Conservation (phyloP, 2,797 vertebrate species). For the Erethizon dorsatum region DNA sequence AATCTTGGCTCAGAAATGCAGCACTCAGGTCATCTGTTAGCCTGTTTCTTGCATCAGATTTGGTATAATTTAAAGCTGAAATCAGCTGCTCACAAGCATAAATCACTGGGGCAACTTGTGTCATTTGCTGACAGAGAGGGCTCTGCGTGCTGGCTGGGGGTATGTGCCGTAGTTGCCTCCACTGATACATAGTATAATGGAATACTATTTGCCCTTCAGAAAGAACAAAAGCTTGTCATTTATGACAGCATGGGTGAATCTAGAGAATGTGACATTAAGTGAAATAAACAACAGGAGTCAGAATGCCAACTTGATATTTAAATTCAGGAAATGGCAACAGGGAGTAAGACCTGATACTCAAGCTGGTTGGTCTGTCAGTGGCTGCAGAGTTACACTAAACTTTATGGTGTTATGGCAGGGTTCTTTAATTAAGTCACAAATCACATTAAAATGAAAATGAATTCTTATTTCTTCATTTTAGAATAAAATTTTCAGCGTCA, state of each 20-base stretch:
- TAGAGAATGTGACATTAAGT: background rate
- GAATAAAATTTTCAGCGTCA: slow-evolving; percentile 32
- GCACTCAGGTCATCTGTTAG: background rate
- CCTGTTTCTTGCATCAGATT: background rate
- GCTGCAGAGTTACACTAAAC: no score
- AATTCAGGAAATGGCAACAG: accelerated
- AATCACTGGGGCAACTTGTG: background rate
- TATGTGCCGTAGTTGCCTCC: background rate
- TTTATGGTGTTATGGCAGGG: background rate
- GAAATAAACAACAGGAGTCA: background rate
- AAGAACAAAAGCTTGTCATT: background rate
- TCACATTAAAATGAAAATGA: background rate
- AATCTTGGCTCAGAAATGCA: background rate
- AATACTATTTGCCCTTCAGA: background rate
- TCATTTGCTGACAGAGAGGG: background rate
- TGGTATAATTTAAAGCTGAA: background rate
- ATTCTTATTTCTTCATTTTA: background rate
- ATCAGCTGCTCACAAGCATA: background rate
- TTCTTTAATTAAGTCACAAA: background rate
- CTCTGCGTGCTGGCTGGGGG: background rate
- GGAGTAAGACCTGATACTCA: background rate
- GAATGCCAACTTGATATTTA: background rate
- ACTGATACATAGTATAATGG: background rate
- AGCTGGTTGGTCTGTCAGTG: background rate
- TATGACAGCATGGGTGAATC: background rate